Evolutionary conservation across 2,113 vertebrate species (phyloP).

Genomic region (Xiphias gladius): DNA sequence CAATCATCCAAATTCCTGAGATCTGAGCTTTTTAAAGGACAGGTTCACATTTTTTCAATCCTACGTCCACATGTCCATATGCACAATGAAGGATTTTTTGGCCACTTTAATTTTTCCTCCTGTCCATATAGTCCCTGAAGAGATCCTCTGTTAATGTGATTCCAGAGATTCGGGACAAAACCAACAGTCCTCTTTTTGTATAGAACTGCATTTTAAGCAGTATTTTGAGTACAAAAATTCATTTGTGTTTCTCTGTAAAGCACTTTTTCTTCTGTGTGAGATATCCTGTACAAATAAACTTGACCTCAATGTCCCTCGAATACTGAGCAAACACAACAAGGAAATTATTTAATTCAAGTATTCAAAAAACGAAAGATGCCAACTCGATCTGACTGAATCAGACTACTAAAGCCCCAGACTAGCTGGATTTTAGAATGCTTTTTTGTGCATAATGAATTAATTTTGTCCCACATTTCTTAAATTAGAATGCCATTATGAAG

Average conservation of each 20-base stretch:
- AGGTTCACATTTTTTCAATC: neutral
- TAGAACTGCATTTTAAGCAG: neutral
- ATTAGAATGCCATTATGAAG: neutral
- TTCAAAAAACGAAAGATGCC: neutral
- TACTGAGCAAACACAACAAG: neutral
- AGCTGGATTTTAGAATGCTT: neutral
- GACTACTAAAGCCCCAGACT: too few relatives aligned
- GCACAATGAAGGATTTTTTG: neutral
- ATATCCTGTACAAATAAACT: neutral
- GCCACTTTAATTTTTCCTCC: neutral
- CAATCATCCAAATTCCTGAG: constrained; percentile 48
- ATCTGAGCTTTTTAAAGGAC: constrained; percentile 16
- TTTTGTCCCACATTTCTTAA: neutral
- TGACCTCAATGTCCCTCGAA: neutral
- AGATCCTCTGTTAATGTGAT: neutral
- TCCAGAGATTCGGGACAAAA: neutral
- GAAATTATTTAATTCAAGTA: neutral
- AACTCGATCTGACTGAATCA: neutral
- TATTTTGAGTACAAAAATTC: neutral
- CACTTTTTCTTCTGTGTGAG: too few relatives aligned
- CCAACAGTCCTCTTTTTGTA: neutral
- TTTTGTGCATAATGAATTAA: neutral
- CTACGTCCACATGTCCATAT: neutral
- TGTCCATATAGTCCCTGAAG: neutral
- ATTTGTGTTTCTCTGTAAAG: neutral